Conservation (phyloP, 2,888 invertebrate genomes). For the Mythimna vitellina region DNA sequence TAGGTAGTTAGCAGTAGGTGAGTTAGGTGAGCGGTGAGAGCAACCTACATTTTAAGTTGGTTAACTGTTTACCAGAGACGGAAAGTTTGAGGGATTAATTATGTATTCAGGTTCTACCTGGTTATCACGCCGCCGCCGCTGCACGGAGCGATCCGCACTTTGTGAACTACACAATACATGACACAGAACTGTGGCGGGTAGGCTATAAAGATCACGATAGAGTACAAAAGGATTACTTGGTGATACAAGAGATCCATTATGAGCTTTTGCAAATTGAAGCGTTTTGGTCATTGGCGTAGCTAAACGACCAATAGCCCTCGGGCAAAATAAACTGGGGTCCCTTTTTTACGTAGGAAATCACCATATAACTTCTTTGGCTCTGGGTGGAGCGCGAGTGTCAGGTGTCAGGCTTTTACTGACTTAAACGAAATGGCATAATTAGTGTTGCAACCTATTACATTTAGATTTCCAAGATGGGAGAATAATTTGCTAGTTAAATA, state of each 20-base stretch:
- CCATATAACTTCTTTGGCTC: no score
- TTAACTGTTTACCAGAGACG: slow-evolving; percentile 49
- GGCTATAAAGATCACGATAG: neutral
- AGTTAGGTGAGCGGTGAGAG: slow-evolving; percentile 36
- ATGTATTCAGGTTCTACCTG: slow-evolving; percentile 56
- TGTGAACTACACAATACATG: slow-evolving; percentile 25
- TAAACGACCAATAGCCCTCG: no score
- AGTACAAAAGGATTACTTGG: neutral
- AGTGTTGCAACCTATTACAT: no score
- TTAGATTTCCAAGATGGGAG: no score
- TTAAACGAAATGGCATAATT: no score
- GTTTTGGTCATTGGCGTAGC: neutral
- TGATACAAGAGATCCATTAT: neutral
- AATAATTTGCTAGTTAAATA: no score
- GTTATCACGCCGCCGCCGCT: slow-evolving; percentile 24
- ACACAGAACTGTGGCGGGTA: neutral
- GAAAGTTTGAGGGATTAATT: slow-evolving; percentile 57
- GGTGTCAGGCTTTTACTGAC: no score
- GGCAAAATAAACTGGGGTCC: no score
- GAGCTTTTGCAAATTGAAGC: slow-evolving; percentile 5
- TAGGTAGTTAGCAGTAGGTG: slow-evolving; percentile 35
- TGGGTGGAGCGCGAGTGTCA: no score
- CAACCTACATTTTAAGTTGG: slow-evolving; percentile 54
- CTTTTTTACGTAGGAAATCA: no score
- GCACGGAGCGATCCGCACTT: slow-evolving; percentile 22